Conservation (phyloP, 2,113 vertebrate genomes). For the Pongo abelii region DNA sequence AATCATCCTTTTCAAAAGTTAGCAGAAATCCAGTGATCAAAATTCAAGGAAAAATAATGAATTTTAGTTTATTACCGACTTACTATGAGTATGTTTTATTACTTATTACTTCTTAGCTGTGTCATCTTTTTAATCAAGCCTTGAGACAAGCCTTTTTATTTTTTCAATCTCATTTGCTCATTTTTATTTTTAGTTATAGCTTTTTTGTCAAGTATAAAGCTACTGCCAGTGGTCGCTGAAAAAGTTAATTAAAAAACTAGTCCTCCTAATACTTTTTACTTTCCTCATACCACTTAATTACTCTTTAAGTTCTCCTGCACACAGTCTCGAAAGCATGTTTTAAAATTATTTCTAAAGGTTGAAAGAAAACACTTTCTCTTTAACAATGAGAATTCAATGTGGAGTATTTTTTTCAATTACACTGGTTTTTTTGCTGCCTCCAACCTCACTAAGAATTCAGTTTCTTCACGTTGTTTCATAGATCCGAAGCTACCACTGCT, state of each 20-base stretch:
- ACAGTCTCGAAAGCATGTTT: background rate
- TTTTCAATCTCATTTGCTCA: background rate
- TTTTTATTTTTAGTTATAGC: background rate
- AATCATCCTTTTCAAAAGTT: background rate
- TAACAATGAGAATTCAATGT: background rate
- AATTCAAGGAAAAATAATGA: background rate
- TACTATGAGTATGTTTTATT: background rate
- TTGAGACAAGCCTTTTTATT: background rate
- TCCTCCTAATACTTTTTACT: background rate
- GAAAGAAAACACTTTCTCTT: slow-evolving; percentile 20
- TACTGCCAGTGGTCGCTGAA: background rate
- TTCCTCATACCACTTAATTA: background rate
- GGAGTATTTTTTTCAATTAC: background rate
- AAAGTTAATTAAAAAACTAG: background rate
- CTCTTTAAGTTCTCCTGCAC: background rate
- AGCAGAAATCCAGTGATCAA: background rate
- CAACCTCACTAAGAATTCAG: background rate
- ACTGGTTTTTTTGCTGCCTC: background rate
- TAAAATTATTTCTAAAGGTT: background rate
- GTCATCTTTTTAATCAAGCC: background rate
- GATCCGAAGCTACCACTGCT: background rate
- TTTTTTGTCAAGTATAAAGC: background rate
- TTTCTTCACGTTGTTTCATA: background rate
- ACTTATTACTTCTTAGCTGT: background rate
- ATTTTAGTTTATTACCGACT: background rate